Conservation (phyloP, 2,113 vertebrate species). For the Microcebus jonahi region DNA sequence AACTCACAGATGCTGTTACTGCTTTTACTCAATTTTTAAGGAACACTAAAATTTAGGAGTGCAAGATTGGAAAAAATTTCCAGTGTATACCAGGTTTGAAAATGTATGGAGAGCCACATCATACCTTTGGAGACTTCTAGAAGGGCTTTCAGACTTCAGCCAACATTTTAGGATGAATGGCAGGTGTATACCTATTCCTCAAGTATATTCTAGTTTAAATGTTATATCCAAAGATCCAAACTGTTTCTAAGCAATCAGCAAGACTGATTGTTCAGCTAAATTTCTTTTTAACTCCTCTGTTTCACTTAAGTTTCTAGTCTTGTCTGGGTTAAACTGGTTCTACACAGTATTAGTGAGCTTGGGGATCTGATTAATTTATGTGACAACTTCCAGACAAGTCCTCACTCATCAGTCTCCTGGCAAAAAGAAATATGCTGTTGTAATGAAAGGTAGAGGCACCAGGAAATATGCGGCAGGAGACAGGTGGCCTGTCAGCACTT, state of each 20-base stretch:
- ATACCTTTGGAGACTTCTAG: background rate
- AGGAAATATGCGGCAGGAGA: background rate
- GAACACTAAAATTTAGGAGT: background rate
- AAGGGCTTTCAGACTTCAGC: background rate
- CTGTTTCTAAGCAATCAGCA: background rate
- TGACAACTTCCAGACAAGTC: background rate
- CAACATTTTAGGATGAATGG: background rate
- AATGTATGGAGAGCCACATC: background rate
- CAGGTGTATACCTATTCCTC: background rate
- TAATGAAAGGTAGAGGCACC: background rate
- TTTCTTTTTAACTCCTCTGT: background rate
- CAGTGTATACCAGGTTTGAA: background rate
- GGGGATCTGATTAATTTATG: background rate
- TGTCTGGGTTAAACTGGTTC: background rate
- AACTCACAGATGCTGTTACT: constrained; percentile 2
- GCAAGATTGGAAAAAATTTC: background rate
- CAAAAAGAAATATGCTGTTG: background rate
- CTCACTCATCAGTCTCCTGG: background rate
- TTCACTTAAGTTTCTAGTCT: background rate
- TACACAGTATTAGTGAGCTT: background rate
- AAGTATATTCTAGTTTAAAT: background rate
- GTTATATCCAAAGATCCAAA: background rate
- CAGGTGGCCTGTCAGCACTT: background rate
- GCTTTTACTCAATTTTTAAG: constrained; percentile 37
- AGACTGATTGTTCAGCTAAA: background rate